Evolutionary conservation across 2,113 vertebrate species (phyloP).

Genomic region (Circaetus gallicus): DNA sequence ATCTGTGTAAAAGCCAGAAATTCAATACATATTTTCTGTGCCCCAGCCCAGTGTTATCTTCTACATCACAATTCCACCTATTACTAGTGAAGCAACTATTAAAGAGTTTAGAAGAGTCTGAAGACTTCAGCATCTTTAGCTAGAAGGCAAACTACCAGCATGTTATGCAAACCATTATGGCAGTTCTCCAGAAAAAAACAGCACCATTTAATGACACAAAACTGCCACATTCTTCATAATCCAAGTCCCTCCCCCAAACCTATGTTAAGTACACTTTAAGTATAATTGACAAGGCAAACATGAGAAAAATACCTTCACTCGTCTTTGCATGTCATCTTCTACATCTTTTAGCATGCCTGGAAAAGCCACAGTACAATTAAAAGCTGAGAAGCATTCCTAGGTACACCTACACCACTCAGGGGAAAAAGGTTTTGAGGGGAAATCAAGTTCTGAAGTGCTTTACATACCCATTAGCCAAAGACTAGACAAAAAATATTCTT

Average conservation of each 20-base stretch:
- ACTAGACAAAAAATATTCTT: background rate
- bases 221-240: background rate
- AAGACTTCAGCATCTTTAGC: background rate
- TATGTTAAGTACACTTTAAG: background rate
- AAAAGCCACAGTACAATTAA: background rate
- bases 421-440: background rate
- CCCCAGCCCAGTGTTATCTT: background rate
- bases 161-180: background rate
- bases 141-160: background rate
- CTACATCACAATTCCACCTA: background rate
- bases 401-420: background rate
- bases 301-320: conserved; percentile 87
- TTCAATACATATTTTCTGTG: background rate
- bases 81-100: background rate
- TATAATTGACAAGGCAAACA: background rate
- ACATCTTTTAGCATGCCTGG: conserved; percentile 98
- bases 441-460: background rate
- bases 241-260: background rate
- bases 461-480: background rate
- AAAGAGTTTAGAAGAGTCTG: background rate
- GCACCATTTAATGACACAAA: background rate
- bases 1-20: background rate
- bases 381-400: background rate
- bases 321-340: conserved; percentile 95
- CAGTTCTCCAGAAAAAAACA: background rate